These are phyloP conservation scores for Maniola hyperantus DNA, from an alignment of 2,888 invertebrate species.

Conservation along the genomic window DNA sequence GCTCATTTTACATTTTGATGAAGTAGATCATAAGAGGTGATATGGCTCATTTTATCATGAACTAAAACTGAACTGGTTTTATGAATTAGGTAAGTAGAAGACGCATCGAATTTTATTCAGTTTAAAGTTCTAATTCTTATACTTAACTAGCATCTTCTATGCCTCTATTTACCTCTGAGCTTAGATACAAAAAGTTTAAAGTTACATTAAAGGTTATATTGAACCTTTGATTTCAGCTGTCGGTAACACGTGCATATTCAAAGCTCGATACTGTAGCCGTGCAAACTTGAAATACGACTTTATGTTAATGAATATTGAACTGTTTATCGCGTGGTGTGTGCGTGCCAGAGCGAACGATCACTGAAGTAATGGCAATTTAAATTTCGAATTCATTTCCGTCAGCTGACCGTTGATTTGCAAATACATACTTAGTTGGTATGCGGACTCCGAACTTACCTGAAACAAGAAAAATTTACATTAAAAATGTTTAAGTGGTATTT, in stretches of 20 bases:
- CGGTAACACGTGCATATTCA: constrained; percentile 55
- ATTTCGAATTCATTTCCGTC: constrained; percentile 56
- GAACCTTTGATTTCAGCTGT: constrained; percentile 66
- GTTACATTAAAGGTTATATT: constrained; percentile 30
- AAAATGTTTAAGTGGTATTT: constrained; percentile 31
- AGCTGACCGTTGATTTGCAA: constrained; percentile 36
- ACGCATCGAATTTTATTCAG: background rate
- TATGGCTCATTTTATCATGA: background rate
- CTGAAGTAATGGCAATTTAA: constrained; percentile 60
- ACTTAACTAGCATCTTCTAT: too few relatives aligned
- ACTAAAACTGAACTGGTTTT: background rate
- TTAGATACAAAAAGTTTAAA: constrained; percentile 10
- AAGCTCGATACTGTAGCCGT: constrained; percentile 50
- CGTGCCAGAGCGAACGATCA: constrained; percentile 65
- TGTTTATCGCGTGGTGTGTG: constrained; percentile 63
- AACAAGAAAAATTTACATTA: constrained; percentile 56
- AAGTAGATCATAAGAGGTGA: background rate
- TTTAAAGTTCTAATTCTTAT: too few relatives aligned
- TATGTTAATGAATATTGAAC: constrained; percentile 66
- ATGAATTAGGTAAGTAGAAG: background rate
- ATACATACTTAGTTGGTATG: constrained; percentile 21
- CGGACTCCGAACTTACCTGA: constrained; percentile 65
- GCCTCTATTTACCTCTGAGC: too few relatives aligned
- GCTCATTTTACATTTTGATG: background rate
- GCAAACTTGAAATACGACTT: constrained; percentile 70